Percentiles rank a stretch among this genome's conserved stretches.
Conservation (phyloP, 1,140 invertebrate species). For the Macrobrachium rosenbergii region DNA sequence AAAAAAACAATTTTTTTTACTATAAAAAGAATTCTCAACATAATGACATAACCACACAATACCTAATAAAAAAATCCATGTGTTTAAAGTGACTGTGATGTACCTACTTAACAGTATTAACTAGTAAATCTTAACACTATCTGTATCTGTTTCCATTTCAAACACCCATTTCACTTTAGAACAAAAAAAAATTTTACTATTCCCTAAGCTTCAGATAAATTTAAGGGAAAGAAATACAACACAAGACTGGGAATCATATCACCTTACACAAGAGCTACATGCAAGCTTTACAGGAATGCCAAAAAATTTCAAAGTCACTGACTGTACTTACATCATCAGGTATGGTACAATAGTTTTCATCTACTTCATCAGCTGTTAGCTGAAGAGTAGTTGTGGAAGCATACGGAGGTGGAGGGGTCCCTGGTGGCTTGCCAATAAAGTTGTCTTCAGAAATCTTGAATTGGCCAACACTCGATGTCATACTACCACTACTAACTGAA, state of each 20-base stretch:
- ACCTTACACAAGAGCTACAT: neutral
- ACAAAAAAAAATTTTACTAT: too few relatives aligned
- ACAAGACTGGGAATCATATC: neutral
- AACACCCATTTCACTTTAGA: too few relatives aligned
- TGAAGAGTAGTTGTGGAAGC: conserved; percentile 65
- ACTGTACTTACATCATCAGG: conserved; percentile 60
- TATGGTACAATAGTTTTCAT: conserved; percentile 62
- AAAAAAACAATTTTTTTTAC: too few relatives aligned
- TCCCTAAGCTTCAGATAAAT: too few relatives aligned
- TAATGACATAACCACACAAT: too few relatives aligned
- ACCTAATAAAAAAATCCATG: too few relatives aligned
- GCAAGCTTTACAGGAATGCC: neutral
- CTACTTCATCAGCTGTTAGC: conserved; percentile 43
- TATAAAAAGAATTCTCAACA: too few relatives aligned
- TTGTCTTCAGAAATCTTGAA: conserved; percentile 68
- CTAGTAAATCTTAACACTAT: too few relatives aligned
- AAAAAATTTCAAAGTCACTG: neutral
- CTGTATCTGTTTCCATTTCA: too few relatives aligned
- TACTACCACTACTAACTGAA: conserved; percentile 75
- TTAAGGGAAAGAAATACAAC: neutral
- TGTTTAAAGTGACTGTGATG: too few relatives aligned
- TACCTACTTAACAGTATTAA: too few relatives aligned
- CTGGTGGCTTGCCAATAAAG: conserved; percentile 75
- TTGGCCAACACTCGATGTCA: conserved; percentile 69
- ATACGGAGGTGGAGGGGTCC: conserved; percentile 90